Base-by-base conservation (phyloP, 2,113 vertebrate genomes). In the Spheniscus mendiculus region DNA sequence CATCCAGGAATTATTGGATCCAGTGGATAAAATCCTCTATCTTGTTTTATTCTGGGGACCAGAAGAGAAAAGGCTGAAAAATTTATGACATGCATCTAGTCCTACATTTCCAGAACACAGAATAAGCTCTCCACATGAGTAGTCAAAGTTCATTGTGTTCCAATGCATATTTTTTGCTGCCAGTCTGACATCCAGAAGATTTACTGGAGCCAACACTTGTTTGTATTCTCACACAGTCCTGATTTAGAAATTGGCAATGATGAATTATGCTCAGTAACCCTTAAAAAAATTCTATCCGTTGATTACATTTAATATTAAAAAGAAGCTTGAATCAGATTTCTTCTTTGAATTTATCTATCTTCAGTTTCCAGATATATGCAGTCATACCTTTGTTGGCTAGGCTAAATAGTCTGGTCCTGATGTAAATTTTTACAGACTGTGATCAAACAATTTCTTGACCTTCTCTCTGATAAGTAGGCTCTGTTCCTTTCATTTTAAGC, bases 381-480 rank as follows among this genome's bases (percentile, higher is more conserved):
- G 34, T 7, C 26, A 26, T 18, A n/a, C 22, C 21, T 91, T 56
- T 27, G 7, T n/a, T 85, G 42, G 38, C 2, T 0, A 30, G 15
- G 59, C 47, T 82, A 14, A 89, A 76, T 30, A 55, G 18, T 27
- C 45, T 69, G 49, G 15, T 91, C 63, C 23, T 20, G 29, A 83
- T 50, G 16, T 45, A 61, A 83, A 94, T 83, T 88, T 63, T 86
- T 42, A 32, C 66, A 90, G 63, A 16, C 30, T 23, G 61, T 74
- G 49, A 96, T 91, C 71, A 88, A 93, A 65, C 34, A 55, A 66
- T 77, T 90, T 69, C 74, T 83, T 79, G 79, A 93, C 87, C 82
- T 96, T 76, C 49, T 53, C 47, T 79, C 29, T 69, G 58, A 36
- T 66, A 65, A 72, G 44, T 19, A 69, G 73, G 4, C 23, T 76